A percentile compares a stretch with the other conserved stretches of the same genome.
Conservation (phyloP, 2,113 vertebrate species). For the Dipodomys stephensi region DNA sequence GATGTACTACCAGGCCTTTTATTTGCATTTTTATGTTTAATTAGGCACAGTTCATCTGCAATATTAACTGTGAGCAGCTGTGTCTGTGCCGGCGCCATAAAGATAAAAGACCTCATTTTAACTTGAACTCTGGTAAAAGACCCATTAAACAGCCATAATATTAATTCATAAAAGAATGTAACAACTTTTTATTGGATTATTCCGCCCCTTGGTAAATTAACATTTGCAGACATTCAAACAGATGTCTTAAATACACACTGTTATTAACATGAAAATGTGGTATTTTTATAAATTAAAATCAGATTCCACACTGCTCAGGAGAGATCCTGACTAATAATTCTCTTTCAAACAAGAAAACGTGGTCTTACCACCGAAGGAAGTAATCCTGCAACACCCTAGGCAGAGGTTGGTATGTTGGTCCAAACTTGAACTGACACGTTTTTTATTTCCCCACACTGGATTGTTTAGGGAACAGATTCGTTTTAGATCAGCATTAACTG, state of each 20-base stretch:
- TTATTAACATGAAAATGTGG: conserved; percentile 91
- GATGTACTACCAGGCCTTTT: conserved; percentile 86
- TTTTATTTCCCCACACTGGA: conserved; percentile 61
- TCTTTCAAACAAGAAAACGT: conserved; percentile 84
- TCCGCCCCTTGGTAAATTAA: conserved; percentile 88
- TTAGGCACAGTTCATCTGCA: conserved; percentile 88
- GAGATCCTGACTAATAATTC: conserved; percentile 85
- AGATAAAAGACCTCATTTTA: conserved; percentile 91
- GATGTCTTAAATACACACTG: conserved; percentile 89
- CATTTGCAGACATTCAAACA: conserved; percentile 90
- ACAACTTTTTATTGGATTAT: conserved; percentile 85
- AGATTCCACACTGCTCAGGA: conserved; percentile 85
- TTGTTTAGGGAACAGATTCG: conserved; percentile 59
- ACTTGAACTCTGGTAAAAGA: conserved; percentile 90
- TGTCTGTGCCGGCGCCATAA: conserved; percentile 84
- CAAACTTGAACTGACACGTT: conserved; percentile 70
- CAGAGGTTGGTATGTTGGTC: conserved; percentile 11
- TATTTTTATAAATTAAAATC: conserved; percentile 90
- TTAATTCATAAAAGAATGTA: conserved; percentile 90
- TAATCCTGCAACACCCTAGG: conserved; percentile 20
- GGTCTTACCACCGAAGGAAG: conserved; percentile 59
- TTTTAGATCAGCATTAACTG: conserved; percentile 27
- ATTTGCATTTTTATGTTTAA: conserved; percentile 91
- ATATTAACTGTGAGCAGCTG: conserved; percentile 90
- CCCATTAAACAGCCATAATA: conserved; percentile 89